These are phyloP conservation scores for Microtus ochrogaster DNA, from an alignment of 2,113 vertebrate genomes.

Conservation along the genomic window DNA sequence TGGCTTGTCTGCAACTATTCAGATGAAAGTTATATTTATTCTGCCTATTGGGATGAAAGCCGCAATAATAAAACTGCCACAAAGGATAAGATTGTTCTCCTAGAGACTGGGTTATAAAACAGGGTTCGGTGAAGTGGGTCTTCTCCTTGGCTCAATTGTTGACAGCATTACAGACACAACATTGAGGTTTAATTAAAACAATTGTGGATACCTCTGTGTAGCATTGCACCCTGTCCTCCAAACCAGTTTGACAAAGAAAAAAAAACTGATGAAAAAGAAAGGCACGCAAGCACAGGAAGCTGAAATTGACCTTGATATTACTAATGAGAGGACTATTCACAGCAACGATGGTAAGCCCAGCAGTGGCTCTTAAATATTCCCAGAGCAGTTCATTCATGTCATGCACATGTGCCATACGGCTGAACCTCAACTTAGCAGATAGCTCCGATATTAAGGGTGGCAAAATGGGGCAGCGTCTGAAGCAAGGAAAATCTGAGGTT, in stretches of 20 bases:
- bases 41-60: constrained; percentile 67
- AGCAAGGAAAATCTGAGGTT: not conserved
- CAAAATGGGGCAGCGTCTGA: too few species aligned
- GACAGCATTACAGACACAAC: not conserved
- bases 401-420: not conserved
- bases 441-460: not conserved
- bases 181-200: constrained; percentile 36
- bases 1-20: constrained; percentile 48
- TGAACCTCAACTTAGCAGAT: not conserved
- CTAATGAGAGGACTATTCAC: not conserved
- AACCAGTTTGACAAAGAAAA: not conserved
- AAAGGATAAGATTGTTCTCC: constrained; percentile 47
- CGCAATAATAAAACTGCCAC: constrained; percentile 68
- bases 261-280: not conserved
- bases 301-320: not conserved
- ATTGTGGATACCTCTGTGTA: not conserved
- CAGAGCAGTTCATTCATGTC: not conserved
- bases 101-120: constrained; percentile 43
- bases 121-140: constrained; percentile 32
- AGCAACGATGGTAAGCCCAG: not conserved
- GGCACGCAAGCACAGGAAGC: fast-evolving
- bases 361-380: not conserved
- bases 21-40: constrained; percentile 67
- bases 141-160: constrained; percentile 61
- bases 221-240: not conserved